Conservation (phyloP, 2,113 vertebrate species). For the Tachuris rubrigastra region DNA sequence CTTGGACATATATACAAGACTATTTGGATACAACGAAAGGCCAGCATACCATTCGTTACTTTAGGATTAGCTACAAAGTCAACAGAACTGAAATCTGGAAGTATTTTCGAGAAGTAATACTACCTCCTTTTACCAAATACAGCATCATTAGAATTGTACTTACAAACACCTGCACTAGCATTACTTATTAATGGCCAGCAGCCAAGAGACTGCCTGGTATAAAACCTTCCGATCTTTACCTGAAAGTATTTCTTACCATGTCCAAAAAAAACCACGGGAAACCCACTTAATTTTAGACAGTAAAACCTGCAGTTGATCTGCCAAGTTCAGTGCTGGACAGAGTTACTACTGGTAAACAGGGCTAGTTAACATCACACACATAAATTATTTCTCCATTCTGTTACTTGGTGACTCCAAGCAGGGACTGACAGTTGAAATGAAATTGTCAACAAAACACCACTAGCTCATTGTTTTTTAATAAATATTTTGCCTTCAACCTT, state of each 20-base stretch:
- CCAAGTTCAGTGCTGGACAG: not conserved
- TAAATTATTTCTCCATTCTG: not conserved
- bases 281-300: not conserved
- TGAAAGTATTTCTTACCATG: not conserved
- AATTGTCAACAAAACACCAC: not conserved
- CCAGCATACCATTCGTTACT: not conserved
- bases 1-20: not conserved
- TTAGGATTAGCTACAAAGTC: not conserved
- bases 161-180: not conserved
- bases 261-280: not conserved
- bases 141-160: not conserved
- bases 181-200: not conserved
- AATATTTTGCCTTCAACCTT: not conserved
- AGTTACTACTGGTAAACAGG: not conserved
- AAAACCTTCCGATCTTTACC: not conserved
- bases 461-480: not conserved
- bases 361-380: not conserved
- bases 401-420: not conserved
- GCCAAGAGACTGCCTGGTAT: not conserved
- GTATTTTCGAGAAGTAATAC: not conserved
- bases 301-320: not conserved
- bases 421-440: not conserved
- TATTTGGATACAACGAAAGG: not conserved
- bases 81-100: not conserved
- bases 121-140: not conserved